These are phyloP conservation scores for Glaucopsyche alexis DNA, from an alignment of 2,888 invertebrate genomes.

Conservation along the genomic window DNA sequence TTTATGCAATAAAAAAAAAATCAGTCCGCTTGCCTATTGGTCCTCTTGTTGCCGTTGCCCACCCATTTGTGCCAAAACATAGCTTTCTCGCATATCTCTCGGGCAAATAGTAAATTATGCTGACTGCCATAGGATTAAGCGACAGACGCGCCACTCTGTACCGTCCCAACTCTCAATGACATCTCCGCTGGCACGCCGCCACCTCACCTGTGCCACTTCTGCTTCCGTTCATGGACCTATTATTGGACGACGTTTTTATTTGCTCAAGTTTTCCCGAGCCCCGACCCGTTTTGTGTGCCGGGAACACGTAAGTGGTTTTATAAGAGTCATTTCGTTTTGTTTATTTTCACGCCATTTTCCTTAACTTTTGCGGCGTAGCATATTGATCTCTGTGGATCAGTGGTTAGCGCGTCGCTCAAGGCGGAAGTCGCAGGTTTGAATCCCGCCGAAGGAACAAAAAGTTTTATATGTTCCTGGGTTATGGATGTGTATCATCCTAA, in stretches of 20 bases:
- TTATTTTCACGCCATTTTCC: background rate
- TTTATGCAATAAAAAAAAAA: too few species aligned
- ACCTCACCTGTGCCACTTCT: conserved; percentile 69
- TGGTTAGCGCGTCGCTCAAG: too few species aligned
- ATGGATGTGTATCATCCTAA: too few species aligned
- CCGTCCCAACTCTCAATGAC: background rate
- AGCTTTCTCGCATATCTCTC: too few species aligned
- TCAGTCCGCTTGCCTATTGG: too few species aligned
- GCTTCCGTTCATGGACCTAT: conserved; percentile 62
- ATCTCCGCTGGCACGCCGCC: conserved; percentile 53
- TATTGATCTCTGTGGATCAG: too few species aligned
- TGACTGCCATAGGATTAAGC: background rate
- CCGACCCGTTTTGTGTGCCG: background rate
- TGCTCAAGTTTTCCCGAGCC: conserved; percentile 1
- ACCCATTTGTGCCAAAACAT: too few species aligned
- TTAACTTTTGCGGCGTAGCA: too few species aligned
- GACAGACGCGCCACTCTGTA: background rate
- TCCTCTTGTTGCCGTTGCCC: too few species aligned
- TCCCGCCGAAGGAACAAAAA: too few species aligned
- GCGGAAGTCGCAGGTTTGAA: too few species aligned
- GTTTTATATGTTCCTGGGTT: too few species aligned
- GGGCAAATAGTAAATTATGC: background rate
- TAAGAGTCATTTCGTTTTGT: background rate
- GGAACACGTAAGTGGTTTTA: background rate
- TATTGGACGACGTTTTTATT: conserved; percentile 57